These are phyloP conservation scores for Falco novaeseelandiae DNA, from an alignment of 2,797 vertebrate species.

Conservation along the genomic window DNA sequence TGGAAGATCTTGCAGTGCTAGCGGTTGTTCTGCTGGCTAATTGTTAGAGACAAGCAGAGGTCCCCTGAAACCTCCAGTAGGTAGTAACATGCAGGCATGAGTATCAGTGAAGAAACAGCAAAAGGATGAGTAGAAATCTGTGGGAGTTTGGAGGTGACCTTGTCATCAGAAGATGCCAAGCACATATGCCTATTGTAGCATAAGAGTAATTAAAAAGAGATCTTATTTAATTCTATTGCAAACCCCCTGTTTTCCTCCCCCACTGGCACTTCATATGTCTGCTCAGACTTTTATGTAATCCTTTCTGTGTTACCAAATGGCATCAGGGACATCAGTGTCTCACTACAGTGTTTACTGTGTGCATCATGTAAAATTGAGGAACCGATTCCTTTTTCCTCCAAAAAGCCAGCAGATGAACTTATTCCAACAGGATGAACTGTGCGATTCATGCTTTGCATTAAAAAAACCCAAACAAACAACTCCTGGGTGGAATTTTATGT, in stretches of 20 bases:
- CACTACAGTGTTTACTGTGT: background rate
- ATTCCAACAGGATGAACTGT: background rate
- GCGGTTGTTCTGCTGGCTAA: background rate
- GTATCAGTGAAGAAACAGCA: background rate
- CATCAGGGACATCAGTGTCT: background rate
- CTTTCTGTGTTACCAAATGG: background rate
- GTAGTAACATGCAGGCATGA: background rate
- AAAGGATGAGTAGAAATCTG: background rate
- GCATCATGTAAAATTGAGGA: background rate
- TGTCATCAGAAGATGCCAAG: background rate
- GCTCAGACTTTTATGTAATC: background rate
- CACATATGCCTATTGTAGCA: background rate
- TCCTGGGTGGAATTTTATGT: background rate
- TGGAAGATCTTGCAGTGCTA: background rate
- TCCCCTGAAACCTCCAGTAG: background rate
- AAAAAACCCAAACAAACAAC: fast-evolving
- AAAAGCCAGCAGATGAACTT: background rate
- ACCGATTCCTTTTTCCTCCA: background rate
- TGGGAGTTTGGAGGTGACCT: background rate
- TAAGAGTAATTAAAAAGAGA: background rate
- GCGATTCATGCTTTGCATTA: background rate
- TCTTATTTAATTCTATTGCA: background rate
- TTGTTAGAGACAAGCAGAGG: background rate
- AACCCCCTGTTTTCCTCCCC: fast-evolving
- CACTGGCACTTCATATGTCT: background rate